Percentiles rank a stretch among this genome's conserved stretches.
Conservation (phyloP, 2,888 invertebrate genomes). For the Drosophila kokeensis region DNA sequence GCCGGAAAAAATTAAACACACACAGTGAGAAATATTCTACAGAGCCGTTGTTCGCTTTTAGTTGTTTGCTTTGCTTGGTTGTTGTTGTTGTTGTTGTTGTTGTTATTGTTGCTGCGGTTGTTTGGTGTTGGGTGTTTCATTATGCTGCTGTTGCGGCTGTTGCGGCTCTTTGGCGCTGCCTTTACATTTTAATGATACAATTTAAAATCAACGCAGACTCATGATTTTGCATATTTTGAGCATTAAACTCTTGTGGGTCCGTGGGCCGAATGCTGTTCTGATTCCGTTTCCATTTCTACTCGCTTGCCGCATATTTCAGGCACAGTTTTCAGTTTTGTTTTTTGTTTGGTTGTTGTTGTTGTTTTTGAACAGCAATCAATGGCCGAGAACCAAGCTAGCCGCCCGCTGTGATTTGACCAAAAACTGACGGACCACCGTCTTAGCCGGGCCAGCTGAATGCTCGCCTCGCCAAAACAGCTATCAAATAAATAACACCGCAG, state of each 20-base stretch:
- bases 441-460: conserved; percentile 22
- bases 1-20: conserved; percentile 71
- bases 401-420: conserved; percentile 78
- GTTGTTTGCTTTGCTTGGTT: conserved; percentile 49
- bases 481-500: conserved; percentile 77
- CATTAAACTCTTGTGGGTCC: conserved; percentile 72
- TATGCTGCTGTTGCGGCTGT: conserved; percentile 48
- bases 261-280: conserved; percentile 28
- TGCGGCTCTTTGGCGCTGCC: conserved; percentile 37
- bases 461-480: conserved; percentile 66
- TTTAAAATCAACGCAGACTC: conserved; percentile 81
- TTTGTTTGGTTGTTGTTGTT: neutral
- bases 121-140: conserved; percentile 64
- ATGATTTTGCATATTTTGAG: conserved; percentile 78
- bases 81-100: conserved; percentile 11
- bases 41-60: conserved; percentile 26
- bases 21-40: conserved; percentile 24
- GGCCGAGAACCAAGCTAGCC: conserved; percentile 38
- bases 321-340: conserved; percentile 57
- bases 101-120: conserved; percentile 17
- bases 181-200: conserved; percentile 77
- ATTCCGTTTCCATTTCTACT: conserved; percentile 51
- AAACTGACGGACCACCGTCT: conserved; percentile 63
- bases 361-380: conserved; percentile 66
- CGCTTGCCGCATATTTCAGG: conserved; percentile 71